phyloP scores from a whole-genome alignment of 2,797 vertebrate species.

The Oreonectes daqikongensis region DNA sequence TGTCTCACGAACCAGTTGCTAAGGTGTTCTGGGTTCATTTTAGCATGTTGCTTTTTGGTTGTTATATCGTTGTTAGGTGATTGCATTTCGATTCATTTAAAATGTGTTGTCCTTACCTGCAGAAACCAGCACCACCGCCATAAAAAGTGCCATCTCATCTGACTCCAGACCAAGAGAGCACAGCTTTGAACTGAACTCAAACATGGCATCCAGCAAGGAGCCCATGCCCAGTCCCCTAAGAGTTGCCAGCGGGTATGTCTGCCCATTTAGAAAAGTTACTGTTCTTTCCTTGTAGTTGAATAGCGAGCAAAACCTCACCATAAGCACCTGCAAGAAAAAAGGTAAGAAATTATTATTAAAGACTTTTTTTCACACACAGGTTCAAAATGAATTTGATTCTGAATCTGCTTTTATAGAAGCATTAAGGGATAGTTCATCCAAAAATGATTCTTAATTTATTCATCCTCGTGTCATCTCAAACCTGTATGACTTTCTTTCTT shows the following conservation, averaged over 20 bases:
- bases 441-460: too few species aligned
- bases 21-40: too few species aligned
- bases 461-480: too few species aligned
- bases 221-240: conserved; percentile 78
- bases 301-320: conserved; percentile 82
- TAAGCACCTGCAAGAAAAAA: conserved; percentile 70
- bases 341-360: too few species aligned
- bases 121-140: conserved; percentile 83
- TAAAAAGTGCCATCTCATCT: conserved; percentile 84
- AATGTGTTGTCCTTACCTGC: conserved; percentile 70
- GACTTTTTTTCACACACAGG: too few species aligned
- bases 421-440: too few species aligned
- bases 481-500: too few species aligned
- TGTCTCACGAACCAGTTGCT: too few species aligned
- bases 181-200: conserved; percentile 82
- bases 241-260: conserved; percentile 73
- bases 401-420: too few species aligned
- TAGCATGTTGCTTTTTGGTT: not conserved
- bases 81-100: not conserved
- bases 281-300: conserved; percentile 77
- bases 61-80: not conserved
- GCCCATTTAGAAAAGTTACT: conserved; percentile 79
- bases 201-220: conserved; percentile 78
- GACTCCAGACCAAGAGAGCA: conserved; percentile 75
- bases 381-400: too few species aligned